Conservation (phyloP, 2,888 invertebrate genomes). For the Ophion costatus region DNA sequence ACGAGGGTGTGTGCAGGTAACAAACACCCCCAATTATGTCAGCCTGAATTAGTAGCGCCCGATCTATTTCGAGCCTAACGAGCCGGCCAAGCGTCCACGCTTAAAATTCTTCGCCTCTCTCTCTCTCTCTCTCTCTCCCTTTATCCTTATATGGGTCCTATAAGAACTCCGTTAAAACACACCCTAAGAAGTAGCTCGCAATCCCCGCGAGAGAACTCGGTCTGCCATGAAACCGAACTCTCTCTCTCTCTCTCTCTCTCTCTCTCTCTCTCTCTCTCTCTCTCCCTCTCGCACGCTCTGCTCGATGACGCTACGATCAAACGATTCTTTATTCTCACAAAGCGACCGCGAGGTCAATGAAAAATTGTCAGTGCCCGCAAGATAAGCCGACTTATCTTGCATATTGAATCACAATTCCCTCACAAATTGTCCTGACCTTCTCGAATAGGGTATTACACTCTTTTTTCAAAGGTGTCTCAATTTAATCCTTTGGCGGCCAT, state of each 20-base stretch:
- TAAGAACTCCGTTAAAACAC: slow-evolving; percentile 36
- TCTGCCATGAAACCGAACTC: slow-evolving; percentile 55
- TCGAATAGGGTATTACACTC: no score
- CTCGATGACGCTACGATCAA: slow-evolving; percentile 61
- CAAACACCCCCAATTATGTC: slow-evolving; percentile 83
- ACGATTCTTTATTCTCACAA: slow-evolving; percentile 69
- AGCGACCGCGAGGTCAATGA: slow-evolving; percentile 56
- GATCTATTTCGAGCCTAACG: slow-evolving; percentile 81
- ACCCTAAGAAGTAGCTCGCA: slow-evolving; percentile 1
- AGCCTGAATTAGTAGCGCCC: slow-evolving; percentile 82
- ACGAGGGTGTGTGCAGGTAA: slow-evolving; percentile 81
- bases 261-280: slow-evolving; percentile 3
- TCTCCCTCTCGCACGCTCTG: slow-evolving; percentile 19
- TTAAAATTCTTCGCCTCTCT: slow-evolving; percentile 12
- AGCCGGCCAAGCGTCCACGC: slow-evolving; percentile 70
- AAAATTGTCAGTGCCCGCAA: slow-evolving; percentile 54
- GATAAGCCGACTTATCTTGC: slow-evolving; percentile 38
- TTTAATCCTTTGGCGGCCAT: no score
- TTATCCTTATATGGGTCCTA: not conserved
- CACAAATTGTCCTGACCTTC: no score
- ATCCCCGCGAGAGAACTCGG: slow-evolving; percentile 29
- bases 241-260: slow-evolving; percentile 23
- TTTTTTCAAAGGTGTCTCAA: no score
- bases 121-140: slow-evolving; percentile 26
- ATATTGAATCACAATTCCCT: no score